Percentiles rank a stretch among this genome's conserved stretches.
Conservation (phyloP, 2,888 invertebrate genomes). For the Cephus runcator region DNA sequence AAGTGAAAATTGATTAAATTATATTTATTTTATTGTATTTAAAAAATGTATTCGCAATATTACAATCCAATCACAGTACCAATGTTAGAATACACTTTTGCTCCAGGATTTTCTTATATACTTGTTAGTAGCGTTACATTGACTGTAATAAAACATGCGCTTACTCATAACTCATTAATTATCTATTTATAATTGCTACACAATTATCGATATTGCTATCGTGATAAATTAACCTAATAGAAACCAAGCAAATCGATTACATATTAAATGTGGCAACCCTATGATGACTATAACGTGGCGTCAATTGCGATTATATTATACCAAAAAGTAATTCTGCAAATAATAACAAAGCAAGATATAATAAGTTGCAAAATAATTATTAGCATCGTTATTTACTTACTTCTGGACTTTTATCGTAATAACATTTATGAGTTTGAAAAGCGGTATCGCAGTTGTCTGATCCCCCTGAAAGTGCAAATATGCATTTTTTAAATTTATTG, state of each 20-base stretch:
- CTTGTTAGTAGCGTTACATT: neutral
- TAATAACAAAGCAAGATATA: neutral
- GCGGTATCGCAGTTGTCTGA: slow-evolving; percentile 54
- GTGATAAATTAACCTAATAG: too few species aligned
- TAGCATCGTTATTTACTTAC: slow-evolving; percentile 24
- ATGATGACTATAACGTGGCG: neutral
- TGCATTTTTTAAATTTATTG: slow-evolving; percentile 2
- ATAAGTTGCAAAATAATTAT: neutral
- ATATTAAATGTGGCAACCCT: too few species aligned
- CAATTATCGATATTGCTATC: too few species aligned
- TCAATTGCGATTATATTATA: neutral
- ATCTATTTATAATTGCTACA: too few species aligned
- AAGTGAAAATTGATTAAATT: neutral
- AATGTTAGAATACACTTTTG: neutral
- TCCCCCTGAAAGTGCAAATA: slow-evolving; percentile 35
- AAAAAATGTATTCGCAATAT: neutral
- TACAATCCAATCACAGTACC: neutral
- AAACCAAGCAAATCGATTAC: too few species aligned
- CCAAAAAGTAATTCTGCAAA: neutral
- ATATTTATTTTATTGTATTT: neutral
- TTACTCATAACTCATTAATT: too few species aligned
- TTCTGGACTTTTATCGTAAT: slow-evolving; percentile 36
- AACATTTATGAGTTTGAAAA: slow-evolving; percentile 58
- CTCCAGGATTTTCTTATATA: neutral
- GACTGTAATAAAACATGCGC: neutral